Base-by-base conservation (phyloP, 2,888 invertebrate genomes). In the Catonia carolina region DNA sequence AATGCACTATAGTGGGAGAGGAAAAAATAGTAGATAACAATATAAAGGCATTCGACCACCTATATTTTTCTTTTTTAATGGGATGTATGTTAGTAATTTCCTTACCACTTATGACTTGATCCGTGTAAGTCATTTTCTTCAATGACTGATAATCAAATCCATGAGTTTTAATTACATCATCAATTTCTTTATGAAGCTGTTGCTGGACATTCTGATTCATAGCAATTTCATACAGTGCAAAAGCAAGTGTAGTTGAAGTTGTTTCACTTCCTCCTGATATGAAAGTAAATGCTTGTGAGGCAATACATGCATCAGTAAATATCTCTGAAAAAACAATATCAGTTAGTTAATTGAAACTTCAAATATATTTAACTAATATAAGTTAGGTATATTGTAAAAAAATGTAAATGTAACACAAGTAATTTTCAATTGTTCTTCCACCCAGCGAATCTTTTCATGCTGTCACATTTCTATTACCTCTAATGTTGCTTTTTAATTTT, bases 231-330 rank as follows among this genome's bases (percentile, higher is more conserved):
- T 53, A 58, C 14, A 51, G 17, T n/a, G 27, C 14, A 14, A 58
- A 53, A 31, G 20, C 15, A n/a, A 42, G 31, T 7, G 47, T 35
- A 35, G 36, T 49, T 15, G 58, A 18, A 1, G 49, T 49, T 5
- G 53, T 53, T 33, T 59, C 59, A n/a, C 42, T 50, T 12, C 59
- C 59, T 8, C 50, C 59, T 18, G 39, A 49, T 7, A 59, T 45
- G 49, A 59, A 59, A 12, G 56, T 23, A 18, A 56, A 39, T 14
- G 56, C 41, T 17, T 59, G 56, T 20, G 56, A 56, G 12, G 53
- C 27, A 35, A 59, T 36, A 2, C 49, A 20, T 22, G 20, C 35
- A 7, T 56, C 49, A 14, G 55, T 59, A n/a, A 59, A 23, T 41
- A 48, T 56, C 49, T 42, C n/a, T n/a, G n/a, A n/a, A 10, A 10